Evolutionary conservation across 2,797 vertebrate genomes (phyloP).

Genomic region (Enteromius paludinosus): DNA sequence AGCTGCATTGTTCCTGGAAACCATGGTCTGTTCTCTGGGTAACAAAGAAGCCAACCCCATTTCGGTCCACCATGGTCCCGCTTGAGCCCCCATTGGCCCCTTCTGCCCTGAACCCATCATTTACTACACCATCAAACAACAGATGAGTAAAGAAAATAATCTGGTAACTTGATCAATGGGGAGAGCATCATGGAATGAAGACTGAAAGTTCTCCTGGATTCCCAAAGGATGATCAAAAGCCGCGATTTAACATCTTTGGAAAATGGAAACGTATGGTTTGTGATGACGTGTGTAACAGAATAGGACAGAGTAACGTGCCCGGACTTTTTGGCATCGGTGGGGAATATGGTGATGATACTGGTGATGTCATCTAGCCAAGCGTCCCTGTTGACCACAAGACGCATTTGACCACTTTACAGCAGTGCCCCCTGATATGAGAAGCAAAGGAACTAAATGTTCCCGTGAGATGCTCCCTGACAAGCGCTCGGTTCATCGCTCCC

Average conservation of each 20-base stretch:
- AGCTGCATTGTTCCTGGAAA: conserved; percentile 88
- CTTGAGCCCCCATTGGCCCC: conserved; percentile 32
- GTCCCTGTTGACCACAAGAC: conserved; percentile 51
- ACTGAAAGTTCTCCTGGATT: conserved; percentile 9
- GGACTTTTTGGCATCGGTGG: background rate
- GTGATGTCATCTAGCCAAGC: conserved; percentile 69
- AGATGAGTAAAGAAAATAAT: conserved; percentile 34
- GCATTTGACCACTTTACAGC: conserved; percentile 63
- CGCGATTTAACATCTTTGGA: conserved; percentile 50
- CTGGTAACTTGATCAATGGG: conserved; percentile 36
- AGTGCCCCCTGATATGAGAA: conserved; percentile 53
- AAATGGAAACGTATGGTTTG: conserved; percentile 57
- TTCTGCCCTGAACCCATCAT: conserved; percentile 34
- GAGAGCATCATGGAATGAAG: conserved; percentile 19
- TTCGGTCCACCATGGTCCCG: conserved; percentile 56
- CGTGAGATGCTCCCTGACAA: conserved; percentile 50
- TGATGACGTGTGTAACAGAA: conserved; percentile 68
- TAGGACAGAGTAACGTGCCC: conserved; percentile 58
- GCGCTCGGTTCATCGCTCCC: conserved; percentile 3
- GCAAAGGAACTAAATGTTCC: conserved; percentile 58
- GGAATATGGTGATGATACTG: conserved; percentile 60
- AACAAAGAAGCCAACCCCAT: conserved; percentile 73
- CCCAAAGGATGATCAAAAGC: conserved; percentile 29
- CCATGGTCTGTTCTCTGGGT: conserved; percentile 79
- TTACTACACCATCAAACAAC: conserved; percentile 44